A percentile compares a stretch with the other conserved stretches of the same genome.
These are phyloP conservation scores for Meriones unguiculatus DNA, from an alignment of 2,113 vertebrate species.

Conservation along the genomic window DNA sequence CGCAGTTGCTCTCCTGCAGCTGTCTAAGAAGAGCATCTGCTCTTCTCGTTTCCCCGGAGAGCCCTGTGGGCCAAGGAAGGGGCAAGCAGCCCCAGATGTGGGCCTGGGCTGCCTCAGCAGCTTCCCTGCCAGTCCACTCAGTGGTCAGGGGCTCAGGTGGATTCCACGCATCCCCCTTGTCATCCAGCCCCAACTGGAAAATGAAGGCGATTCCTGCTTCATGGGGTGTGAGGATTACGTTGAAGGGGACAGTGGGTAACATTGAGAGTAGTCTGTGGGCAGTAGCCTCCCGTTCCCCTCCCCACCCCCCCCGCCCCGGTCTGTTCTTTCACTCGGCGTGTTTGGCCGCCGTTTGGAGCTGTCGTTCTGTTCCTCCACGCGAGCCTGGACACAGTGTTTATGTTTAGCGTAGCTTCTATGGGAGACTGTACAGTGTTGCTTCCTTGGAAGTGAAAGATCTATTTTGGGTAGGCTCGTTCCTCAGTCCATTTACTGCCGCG, in stretches of 20 bases:
- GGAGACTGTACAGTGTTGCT: constrained; percentile 1
- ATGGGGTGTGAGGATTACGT: not conserved
- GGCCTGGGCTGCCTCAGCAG: not conserved
- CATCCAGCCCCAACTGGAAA: not conserved
- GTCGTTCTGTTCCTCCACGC: not conserved
- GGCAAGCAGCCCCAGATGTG: not conserved
- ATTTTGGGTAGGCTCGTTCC: constrained; percentile 20
- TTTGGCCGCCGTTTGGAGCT: not conserved
- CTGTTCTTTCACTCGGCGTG: not conserved
- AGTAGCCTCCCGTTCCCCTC: no score
- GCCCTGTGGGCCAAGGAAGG: not conserved
- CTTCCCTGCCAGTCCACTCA: not conserved
- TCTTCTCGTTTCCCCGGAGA: not conserved
- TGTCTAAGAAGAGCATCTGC: not conserved
- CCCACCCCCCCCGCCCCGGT: no score
- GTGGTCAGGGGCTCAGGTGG: not conserved
- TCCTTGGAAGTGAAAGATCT: constrained; percentile 36
- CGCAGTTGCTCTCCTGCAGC: constrained; percentile 1
- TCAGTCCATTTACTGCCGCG: constrained; percentile 1
- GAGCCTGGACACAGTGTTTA: not conserved
- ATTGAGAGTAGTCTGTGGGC: not conserved
- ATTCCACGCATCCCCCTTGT: not conserved
- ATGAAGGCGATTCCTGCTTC: not conserved
- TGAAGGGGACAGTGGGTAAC: not conserved
- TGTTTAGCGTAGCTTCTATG: constrained; percentile 19